phyloP scores from a whole-genome alignment of 2,888 invertebrate species.

The Temnothorax ravouxi region DNA sequence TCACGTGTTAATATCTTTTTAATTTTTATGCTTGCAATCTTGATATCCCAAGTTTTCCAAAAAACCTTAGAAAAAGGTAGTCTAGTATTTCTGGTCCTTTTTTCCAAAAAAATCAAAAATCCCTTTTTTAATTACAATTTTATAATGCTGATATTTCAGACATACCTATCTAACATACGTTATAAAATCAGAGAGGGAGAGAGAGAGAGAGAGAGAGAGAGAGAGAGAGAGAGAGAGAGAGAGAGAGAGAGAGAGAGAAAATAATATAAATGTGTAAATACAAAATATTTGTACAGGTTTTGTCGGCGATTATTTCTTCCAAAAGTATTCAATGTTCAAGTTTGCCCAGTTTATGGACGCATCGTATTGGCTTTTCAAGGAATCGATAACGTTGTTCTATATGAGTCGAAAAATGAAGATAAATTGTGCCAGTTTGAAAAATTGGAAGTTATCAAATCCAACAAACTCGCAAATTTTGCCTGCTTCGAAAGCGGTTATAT shows the following conservation, averaged over 20 bases:
- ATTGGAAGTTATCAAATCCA: constrained; percentile 70
- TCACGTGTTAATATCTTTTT: not conserved
- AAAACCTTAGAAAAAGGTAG: not conserved
- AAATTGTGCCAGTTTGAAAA: constrained; percentile 63
- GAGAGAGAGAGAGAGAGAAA: not conserved
- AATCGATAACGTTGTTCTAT: constrained; percentile 70
- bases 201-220: no score
- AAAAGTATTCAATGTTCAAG: constrained; percentile 67
- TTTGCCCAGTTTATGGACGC: constrained; percentile 73
- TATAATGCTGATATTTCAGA: not conserved
- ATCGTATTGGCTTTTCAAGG: constrained; percentile 68
- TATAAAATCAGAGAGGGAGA: not conserved
- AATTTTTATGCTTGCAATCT: not conserved
- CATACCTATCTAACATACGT: no score
- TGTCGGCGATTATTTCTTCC: constrained; percentile 63
- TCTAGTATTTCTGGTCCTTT: no score
- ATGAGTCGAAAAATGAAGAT: constrained; percentile 71
- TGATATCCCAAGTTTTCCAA: not conserved
- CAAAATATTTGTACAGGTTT: constrained; percentile 67
- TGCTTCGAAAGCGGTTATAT: constrained; percentile 81
- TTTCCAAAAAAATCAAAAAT: not conserved
- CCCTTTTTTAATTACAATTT: not conserved
- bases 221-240: no score
- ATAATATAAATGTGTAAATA: not conserved
- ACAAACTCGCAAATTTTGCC: constrained; percentile 73